Base-by-base conservation (phyloP, 1,140 invertebrate genomes). In the Mactra quadrangularis region DNA sequence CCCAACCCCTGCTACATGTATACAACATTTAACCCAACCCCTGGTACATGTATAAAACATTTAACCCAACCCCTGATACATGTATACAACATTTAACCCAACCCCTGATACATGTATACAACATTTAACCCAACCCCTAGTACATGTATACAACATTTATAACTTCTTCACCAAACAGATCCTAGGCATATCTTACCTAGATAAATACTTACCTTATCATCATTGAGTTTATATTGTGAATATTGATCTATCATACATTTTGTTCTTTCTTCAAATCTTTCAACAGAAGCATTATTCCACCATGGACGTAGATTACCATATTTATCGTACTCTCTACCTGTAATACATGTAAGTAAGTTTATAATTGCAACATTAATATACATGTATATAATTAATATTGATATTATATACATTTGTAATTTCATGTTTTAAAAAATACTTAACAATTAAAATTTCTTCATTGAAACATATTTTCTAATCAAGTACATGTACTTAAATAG, bases 301-400 rank as follows among this genome's bases (percentile, higher is more conserved):
- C 92, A 93, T 6, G 86, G 88, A 45, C 88, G 86, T 17, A 93
- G 82, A 52, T 92, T 90, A 31, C 92, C 92, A 83, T 87, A 83
- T 68, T 91, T 92, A 77, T 92, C 92, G 87, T 88, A 93, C 79
- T 92, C 89, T 19, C 92, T 85, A 79, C 91, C 92, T 93, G 83
- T 29, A 72, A 59, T 31, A 59, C 15, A 13, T 59, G 55, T 29
- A 29, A 0, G 1, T 59, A 15, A n/a, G 50, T n/a, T n/a, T n/a
- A 1, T 25, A 53, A 25, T 53, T 53, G 25, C 50, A 53, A 3
- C 19, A 53, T 53, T 53, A 53, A n/a, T 53, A n/a, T 1, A 53
- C 19, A 53, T n/a, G 50, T n/a, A 53, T 53, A 53, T 3, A 53
- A 25, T 25, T 9, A 3, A 1, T n/a, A 19, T 53, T 53, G 11